A percentile compares a stretch with the other conserved stretches of the same genome.
Conservation (phyloP, 2,797 vertebrate species). For the Eremophila alpestris region DNA sequence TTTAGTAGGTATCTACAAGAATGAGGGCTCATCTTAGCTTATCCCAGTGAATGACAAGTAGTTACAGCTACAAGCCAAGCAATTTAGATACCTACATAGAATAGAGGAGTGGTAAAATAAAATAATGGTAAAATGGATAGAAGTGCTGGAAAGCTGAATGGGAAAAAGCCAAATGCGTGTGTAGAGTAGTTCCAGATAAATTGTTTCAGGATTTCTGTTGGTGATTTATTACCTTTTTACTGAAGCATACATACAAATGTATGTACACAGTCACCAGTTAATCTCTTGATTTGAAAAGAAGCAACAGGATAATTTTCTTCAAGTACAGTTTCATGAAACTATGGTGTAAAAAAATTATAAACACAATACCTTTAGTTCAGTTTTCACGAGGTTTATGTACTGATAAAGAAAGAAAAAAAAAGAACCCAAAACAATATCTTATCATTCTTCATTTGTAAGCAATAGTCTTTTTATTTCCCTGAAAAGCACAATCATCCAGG, state of each 20-base stretch:
- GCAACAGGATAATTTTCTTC: background rate
- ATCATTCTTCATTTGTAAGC: background rate
- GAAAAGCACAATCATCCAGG: background rate
- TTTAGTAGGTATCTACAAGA: background rate
- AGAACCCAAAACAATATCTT: background rate
- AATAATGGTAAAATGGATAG: background rate
- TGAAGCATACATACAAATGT: background rate
- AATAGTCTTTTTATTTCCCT: background rate
- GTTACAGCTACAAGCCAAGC: background rate
- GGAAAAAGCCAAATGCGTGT: background rate
- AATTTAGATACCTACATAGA: background rate
- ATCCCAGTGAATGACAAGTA: background rate
- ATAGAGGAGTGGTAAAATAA: background rate
- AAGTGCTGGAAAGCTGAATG: background rate
- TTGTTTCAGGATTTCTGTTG: background rate
- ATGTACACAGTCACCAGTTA: background rate
- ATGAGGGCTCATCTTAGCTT: background rate
- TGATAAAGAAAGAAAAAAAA: background rate
- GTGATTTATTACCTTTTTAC: background rate
- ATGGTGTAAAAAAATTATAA: background rate
- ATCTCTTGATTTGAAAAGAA: background rate
- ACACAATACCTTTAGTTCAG: background rate
- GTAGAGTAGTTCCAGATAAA: background rate
- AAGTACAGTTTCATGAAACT: background rate
- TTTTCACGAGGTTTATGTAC: background rate